A percentile compares a stretch with the other conserved stretches of the same genome.
These are phyloP conservation scores for Uria lomvia DNA, from an alignment of 2,113 vertebrate genomes.

Conservation along the genomic window DNA sequence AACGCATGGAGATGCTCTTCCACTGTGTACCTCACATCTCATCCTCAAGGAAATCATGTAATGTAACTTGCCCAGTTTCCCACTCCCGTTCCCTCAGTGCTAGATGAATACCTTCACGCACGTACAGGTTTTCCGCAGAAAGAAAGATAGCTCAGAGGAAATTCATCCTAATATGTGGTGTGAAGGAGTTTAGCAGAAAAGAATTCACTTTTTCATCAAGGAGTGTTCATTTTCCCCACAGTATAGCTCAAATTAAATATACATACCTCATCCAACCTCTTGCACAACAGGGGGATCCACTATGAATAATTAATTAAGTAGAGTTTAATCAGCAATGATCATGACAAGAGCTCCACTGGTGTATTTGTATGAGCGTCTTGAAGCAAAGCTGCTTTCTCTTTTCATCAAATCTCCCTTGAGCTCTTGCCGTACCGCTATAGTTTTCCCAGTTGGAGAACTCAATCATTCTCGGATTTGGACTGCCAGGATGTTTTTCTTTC, in stretches of 20 bases:
- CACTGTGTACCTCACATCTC: background rate
- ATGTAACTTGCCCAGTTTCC: background rate
- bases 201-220: background rate
- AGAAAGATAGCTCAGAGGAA: background rate
- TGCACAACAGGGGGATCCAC: background rate
- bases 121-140: background rate
- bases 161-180: background rate
- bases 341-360: background rate
- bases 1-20: background rate
- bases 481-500: background rate
- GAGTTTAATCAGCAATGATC: constrained; percentile 30
- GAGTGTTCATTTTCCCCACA: background rate
- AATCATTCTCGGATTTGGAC: background rate
- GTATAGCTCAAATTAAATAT: constrained; percentile 17
- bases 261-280: constrained; percentile 22
- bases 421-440: background rate
- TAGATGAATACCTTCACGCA: background rate
- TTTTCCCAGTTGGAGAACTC: background rate
- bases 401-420: background rate
- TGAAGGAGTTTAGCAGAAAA: background rate
- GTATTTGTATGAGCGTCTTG: background rate
- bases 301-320: constrained; percentile 55
- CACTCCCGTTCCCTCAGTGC: background rate
- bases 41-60: background rate
- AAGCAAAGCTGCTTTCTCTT: constrained; percentile 14